These are phyloP conservation scores for Sepiola atlantica DNA, from an alignment of 2,888 invertebrate species.

Conservation along the genomic window DNA sequence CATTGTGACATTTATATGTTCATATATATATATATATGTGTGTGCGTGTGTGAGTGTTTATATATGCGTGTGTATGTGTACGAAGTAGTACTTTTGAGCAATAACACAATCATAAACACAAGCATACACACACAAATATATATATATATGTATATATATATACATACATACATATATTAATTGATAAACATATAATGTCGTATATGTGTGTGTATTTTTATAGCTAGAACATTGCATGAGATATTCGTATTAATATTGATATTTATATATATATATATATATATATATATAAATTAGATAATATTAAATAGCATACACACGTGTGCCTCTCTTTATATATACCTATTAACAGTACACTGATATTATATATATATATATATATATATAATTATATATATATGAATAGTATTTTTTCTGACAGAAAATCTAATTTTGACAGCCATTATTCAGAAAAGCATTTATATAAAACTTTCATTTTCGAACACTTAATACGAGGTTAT, in stretches of 20 bases:
- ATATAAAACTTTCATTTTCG: neutral
- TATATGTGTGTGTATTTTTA: too few species aligned
- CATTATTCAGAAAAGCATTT: neutral
- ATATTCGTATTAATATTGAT: too few species aligned
- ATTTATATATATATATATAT: too few species aligned
- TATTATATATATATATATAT: neutral
- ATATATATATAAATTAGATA: too few species aligned
- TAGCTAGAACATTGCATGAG: too few species aligned
- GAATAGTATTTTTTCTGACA: neutral
- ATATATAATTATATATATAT: neutral
- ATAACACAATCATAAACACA: neutral
- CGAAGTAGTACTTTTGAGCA: neutral
- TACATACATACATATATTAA: conserved; percentile 15
- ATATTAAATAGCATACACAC: too few species aligned
- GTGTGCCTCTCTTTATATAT: too few species aligned
- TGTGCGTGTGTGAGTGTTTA: too few species aligned
- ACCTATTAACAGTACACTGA: neutral
- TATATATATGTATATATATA: conserved; percentile 32
- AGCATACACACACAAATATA: neutral
- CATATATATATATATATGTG: too few species aligned
- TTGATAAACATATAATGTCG: neutral
- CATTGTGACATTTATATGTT: too few species aligned
- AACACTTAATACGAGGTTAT: too few species aligned
- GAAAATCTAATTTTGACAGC: neutral
- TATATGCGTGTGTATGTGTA: too few species aligned